Base-by-base conservation (phyloP, 1,140 invertebrate species). In the Drosophila pandora region DNA sequence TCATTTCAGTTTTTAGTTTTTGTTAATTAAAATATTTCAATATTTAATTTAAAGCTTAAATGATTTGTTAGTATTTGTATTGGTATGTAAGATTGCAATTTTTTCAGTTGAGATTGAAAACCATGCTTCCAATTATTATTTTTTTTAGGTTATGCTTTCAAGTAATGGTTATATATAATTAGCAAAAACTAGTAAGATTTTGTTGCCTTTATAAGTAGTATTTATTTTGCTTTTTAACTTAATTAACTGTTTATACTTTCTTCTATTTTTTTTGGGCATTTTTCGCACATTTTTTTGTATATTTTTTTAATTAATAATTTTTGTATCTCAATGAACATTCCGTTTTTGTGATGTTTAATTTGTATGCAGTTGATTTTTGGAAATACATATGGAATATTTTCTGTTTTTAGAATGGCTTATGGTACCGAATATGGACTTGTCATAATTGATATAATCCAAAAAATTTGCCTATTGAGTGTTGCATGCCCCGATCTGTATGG, bases 351-450 rank as follows among this genome's bases (percentile, higher is more conserved):
- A 23, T 52, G 65, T 50, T 76, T 53, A 3, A 71, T 82, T 67
- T 77, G 79, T 78, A 83, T 79, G 80, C 71, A 61, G 67, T 77
- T 90, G 64, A 79, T 81, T 82, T 82, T 74, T 53, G 50, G 63
- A 70, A 49, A 72, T 83, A 83, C 62, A 82, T 77, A 83, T 63
- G 76, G 76, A 75, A 70, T 68, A 76, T 63, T 78, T 77, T 90
- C 68, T 82, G 70, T 88, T 90, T 90, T 39, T 93, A 99, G 98
- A 90, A 94, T 99, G 94, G 96, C 98, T 73, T 99, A 99, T 93
- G 98, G 98, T 82, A 98, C 97, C 92, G 98, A 99, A 92, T 95
- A 95, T 74, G 98, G 98, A 72, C 92, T 99, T 85, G 97, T 98
- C 83, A 95, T 99, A 92, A 95, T 99, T 81, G 98, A 99, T 93